These are phyloP conservation scores for Pollachius pollachius DNA, from an alignment of 2,113 vertebrate species.

Conservation along the genomic window DNA sequence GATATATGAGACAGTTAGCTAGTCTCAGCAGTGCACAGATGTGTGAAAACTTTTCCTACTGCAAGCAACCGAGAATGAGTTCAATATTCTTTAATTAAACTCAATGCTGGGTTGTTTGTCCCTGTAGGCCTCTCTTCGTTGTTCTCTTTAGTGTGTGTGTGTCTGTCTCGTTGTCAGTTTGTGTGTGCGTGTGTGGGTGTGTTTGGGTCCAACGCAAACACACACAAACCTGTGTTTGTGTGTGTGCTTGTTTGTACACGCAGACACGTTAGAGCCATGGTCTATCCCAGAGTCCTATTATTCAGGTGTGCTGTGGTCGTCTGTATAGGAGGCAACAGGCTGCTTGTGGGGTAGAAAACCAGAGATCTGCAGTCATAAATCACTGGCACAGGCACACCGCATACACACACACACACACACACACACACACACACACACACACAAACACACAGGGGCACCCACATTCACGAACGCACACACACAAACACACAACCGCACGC, in stretches of 20 bases:
- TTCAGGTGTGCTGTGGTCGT: constrained; percentile 13
- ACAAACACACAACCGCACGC: constrained; percentile 19
- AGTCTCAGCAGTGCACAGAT: constrained; percentile 17
- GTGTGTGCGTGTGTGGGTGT: background rate
- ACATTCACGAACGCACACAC: background rate
- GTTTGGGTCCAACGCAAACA: too few relatives aligned
- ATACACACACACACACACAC: background rate
- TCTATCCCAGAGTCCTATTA: background rate
- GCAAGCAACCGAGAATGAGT: too few relatives aligned
- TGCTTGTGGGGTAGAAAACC: constrained; percentile 51
- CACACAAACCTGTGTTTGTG: background rate
- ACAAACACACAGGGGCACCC: background rate
- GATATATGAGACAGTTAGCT: constrained; percentile 15
- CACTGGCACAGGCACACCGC: constrained; percentile 15
- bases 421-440: background rate
- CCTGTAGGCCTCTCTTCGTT: too few relatives aligned
- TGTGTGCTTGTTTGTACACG: background rate
- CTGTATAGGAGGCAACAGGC: constrained; percentile 45
- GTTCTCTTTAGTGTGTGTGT: background rate
- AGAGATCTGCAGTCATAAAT: constrained; percentile 58
- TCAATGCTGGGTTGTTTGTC: too few relatives aligned
- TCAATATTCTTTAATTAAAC: too few relatives aligned
- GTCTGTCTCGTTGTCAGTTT: background rate
- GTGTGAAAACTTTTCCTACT: constrained; percentile 19
- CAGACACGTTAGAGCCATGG: too few relatives aligned